A percentile compares a stretch with the other conserved stretches of the same genome.
Conservation (phyloP, 2,113 vertebrate species). For the Paedocypris sp. region DNA sequence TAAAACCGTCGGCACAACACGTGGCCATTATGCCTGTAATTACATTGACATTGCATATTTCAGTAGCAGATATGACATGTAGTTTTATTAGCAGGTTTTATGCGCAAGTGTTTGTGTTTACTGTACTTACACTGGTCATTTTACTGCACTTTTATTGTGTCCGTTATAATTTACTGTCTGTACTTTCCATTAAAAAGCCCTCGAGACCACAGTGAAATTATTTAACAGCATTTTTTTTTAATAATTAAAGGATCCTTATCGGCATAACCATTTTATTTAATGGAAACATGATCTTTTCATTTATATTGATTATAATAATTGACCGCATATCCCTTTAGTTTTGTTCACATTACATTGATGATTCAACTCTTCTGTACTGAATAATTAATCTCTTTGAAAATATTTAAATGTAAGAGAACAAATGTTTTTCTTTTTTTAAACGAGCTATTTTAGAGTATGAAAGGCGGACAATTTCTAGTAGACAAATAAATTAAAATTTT, state of each 20-base stretch:
- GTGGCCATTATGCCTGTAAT: constrained; percentile 3
- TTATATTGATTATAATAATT: too few species aligned
- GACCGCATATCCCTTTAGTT: too few species aligned
- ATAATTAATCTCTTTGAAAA: too few species aligned
- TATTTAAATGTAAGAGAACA: too few species aligned
- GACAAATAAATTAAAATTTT: too few species aligned
- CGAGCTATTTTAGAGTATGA: too few species aligned
- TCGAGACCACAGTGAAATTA: not conserved
- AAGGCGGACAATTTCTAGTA: too few species aligned
- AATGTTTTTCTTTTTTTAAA: too few species aligned
- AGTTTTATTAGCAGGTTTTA: not conserved
- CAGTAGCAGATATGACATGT: not conserved
- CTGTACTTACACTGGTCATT: not conserved
- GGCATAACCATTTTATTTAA: too few species aligned
- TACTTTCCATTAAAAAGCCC: not conserved
- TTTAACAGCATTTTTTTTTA: not conserved
- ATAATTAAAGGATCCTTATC: too few species aligned
- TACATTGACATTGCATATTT: not conserved
- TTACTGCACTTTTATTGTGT: not conserved
- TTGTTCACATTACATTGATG: too few species aligned
- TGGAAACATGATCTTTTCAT: not conserved
- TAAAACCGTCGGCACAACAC: not conserved
- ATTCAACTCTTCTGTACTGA: too few species aligned
- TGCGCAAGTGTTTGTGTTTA: not conserved
- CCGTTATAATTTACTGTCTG: not conserved